Evolutionary conservation across 2,888 invertebrate genomes (phyloP).

Genomic region (Nipponacmea schrenckii): DNA sequence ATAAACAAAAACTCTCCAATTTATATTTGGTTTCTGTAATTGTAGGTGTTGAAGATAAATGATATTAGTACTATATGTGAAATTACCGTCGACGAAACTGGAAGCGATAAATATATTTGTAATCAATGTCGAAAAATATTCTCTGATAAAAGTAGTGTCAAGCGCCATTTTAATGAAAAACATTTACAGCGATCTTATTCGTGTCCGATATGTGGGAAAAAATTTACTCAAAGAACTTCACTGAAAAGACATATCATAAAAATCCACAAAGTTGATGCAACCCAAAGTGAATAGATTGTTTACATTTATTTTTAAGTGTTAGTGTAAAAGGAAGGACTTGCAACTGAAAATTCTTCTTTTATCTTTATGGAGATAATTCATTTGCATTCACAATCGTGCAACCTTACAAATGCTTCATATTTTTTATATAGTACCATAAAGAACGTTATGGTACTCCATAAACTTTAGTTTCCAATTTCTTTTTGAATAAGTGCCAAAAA

Average conservation of each 20-base stretch:
- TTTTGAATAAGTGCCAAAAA: background rate
- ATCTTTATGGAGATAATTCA: too few species aligned
- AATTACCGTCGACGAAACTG: background rate
- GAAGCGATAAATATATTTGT: background rate
- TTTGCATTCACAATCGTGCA: too few species aligned
- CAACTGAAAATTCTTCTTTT: too few species aligned
- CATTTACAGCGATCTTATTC: background rate
- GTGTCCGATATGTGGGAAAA: background rate
- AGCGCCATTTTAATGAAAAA: conserved; percentile 3
- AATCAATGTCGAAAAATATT: background rate
- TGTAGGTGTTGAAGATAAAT: too few species aligned
- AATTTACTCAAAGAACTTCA: conserved; percentile 7
- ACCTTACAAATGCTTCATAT: too few species aligned
- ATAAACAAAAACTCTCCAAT: background rate
- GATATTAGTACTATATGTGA: too few species aligned
- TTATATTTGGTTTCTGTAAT: background rate
- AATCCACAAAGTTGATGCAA: background rate
- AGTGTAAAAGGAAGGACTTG: too few species aligned
- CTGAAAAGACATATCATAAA: background rate
- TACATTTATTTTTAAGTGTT: too few species aligned
- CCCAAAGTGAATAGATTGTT: too few species aligned
- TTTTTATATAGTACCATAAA: too few species aligned
- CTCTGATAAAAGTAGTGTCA: background rate
- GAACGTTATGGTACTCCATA: too few species aligned
- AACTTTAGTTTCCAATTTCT: too few species aligned